Evolutionary conservation across 2,797 vertebrate genomes (phyloP).

Genomic region (Sebastolobus altivelis): DNA sequence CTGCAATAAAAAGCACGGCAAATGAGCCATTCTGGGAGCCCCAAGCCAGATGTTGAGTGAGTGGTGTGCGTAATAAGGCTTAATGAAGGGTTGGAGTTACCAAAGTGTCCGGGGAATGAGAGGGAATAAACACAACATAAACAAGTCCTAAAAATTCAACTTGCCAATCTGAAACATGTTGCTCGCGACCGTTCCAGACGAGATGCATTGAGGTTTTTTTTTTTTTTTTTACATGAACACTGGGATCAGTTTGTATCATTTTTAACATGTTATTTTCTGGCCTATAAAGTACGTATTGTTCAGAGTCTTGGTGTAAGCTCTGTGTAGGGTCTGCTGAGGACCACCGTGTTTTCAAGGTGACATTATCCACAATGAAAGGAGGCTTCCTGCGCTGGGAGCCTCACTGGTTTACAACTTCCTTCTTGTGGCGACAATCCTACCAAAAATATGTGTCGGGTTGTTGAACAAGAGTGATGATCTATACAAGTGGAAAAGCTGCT

Average conservation of each 20-base stretch:
- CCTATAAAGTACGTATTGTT: constrained; percentile 13
- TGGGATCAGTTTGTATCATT: constrained; percentile 15
- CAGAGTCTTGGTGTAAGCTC: constrained; percentile 27
- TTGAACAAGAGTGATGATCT: constrained; percentile 83
- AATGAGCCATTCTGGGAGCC: constrained; percentile 85
- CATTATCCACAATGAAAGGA: constrained; percentile 81
- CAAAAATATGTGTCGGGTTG: constrained; percentile 83
- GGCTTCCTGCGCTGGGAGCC: constrained; percentile 83
- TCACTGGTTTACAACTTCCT: constrained; percentile 88
- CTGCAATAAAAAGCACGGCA: constrained; percentile 85
- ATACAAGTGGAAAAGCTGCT: constrained; percentile 52
- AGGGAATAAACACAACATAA: constrained; percentile 86
- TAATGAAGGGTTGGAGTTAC: constrained; percentile 85
- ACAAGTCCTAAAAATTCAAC: constrained; percentile 83
- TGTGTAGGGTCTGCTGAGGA: constrained; percentile 63
- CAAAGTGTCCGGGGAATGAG: constrained; percentile 79
- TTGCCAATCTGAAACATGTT: constrained; percentile 71
- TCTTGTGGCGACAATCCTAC: constrained; percentile 86
- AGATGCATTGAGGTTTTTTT: constrained; percentile 4
- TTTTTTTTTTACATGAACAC: not conserved
- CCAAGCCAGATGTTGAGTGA: constrained; percentile 85
- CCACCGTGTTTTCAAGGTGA: constrained; percentile 82
- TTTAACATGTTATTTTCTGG: constrained; percentile 2
- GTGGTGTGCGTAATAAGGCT: constrained; percentile 83
- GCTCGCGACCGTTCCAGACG: constrained; percentile 36